Percentiles rank a stretch among this genome's conserved stretches.
These are phyloP conservation scores for Linnaemya tessellans DNA, from an alignment of 2,888 invertebrate species.

Conservation along the genomic window DNA sequence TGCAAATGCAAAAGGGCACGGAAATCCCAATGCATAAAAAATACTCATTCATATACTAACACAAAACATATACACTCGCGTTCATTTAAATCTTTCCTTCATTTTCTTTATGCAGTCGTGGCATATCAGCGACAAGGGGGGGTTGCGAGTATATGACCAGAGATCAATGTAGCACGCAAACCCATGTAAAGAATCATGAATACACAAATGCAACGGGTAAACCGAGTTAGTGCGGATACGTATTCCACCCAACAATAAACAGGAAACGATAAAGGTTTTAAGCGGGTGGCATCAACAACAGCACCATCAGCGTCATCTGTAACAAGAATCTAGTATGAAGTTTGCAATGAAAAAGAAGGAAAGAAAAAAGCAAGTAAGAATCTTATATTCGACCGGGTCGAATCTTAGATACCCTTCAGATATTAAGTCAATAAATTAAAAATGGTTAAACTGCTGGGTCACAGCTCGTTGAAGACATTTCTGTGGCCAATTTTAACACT, in stretches of 20 bases:
- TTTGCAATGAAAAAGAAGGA: neutral
- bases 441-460: too few species aligned
- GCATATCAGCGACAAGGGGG: constrained; percentile 3
- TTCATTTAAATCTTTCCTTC: constrained; percentile 34
- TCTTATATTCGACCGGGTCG: too few species aligned
- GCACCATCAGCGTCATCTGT: constrained; percentile 19
- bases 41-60: neutral
- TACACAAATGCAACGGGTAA: constrained; percentile 73
- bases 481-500: too few species aligned
- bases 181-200: constrained; percentile 57
- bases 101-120: constrained; percentile 53
- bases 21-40: constrained; percentile 67
- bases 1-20: constrained; percentile 62
- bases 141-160: constrained; percentile 34
- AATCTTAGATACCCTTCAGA: too few species aligned
- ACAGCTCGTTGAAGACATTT: too few species aligned
- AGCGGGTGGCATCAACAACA: constrained; percentile 54
- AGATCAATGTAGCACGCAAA: constrained; percentile 71
- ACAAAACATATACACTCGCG: neutral
- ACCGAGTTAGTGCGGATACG: constrained; percentile 78
- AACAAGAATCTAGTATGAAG: neutral
- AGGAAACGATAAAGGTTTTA: constrained; percentile 76
- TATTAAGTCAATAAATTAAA: too few species aligned
- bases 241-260: constrained; percentile 77
- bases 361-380: neutral